Percentiles rank a stretch among this genome's conserved stretches.
These are phyloP conservation scores for Delphinus delphis DNA, from an alignment of 2,113 vertebrate genomes.

Conservation along the genomic window DNA sequence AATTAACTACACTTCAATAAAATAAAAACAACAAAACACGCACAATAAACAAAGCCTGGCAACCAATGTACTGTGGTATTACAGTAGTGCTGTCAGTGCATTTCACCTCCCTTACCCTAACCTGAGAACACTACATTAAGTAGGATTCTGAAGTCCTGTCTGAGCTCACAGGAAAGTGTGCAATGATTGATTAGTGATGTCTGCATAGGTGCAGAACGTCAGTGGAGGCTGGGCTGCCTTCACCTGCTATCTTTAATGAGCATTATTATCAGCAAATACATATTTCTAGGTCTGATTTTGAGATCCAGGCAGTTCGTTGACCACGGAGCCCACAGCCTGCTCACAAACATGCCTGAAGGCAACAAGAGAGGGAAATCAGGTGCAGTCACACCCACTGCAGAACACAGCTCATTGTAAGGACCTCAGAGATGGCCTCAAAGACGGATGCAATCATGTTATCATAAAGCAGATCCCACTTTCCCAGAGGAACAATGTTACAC, in stretches of 20 bases:
- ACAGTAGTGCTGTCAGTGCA: accelerated
- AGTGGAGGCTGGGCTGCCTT: accelerated
- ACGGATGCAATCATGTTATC: not conserved
- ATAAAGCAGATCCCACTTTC: not conserved
- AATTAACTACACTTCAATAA: too few species aligned
- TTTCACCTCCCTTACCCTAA: not conserved
- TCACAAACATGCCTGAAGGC: not conserved
- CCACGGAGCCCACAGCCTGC: not conserved
- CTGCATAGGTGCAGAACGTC: not conserved
- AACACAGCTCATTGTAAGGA: not conserved
- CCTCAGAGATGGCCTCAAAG: not conserved
- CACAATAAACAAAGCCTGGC: not conserved
- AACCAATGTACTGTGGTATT: too few species aligned
- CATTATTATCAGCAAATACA: not conserved
- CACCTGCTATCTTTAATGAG: not conserved
- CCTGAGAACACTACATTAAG: not conserved
- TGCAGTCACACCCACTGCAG: not conserved
- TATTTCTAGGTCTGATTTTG: not conserved
- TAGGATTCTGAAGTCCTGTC: not conserved
- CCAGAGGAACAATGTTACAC: not conserved
- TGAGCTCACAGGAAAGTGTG: not conserved
- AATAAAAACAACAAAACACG: too few species aligned
- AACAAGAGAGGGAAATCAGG: not conserved
- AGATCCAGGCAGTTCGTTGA: not conserved
- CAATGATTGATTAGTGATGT: not conserved